Conservation (phyloP, 1,140 invertebrate genomes). For the Lysiphlebus fabarum region DNA sequence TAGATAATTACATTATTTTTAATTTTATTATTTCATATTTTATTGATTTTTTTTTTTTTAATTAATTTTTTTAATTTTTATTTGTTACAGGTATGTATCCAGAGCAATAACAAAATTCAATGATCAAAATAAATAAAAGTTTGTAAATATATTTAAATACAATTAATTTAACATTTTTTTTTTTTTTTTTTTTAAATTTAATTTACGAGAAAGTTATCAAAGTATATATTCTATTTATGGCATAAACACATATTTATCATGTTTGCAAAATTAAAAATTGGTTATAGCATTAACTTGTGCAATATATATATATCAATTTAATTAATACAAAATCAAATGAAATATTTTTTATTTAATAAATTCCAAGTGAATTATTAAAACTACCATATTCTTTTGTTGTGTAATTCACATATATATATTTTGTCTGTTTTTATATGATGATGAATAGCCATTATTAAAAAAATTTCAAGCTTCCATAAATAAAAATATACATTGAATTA, state of each 20-base stretch:
- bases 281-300: too few species aligned
- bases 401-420: slow-evolving; percentile 1
- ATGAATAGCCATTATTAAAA: slow-evolving; percentile 7
- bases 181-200: not conserved
- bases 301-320: too few species aligned
- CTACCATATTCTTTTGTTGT: slow-evolving; percentile 3
- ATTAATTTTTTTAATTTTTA: not conserved
- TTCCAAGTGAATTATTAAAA: slow-evolving; percentile 4
- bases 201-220: slow-evolving; percentile 25
- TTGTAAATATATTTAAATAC: too few species aligned
- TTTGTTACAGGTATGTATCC: not conserved
- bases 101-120: too few species aligned
- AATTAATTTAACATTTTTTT: too few species aligned
- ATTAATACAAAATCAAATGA: too few species aligned
- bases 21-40: too few species aligned
- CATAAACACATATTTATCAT: slow-evolving; percentile 4
- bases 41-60: too few species aligned
- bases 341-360: not conserved
- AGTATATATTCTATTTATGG: slow-evolving; percentile 9
- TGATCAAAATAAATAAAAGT: too few species aligned
- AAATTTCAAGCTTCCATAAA: not conserved
- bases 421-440: not conserved
- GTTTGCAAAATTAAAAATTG: too few species aligned
- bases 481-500: slow-evolving; percentile 1
- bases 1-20: too few species aligned